phyloP scores from a whole-genome alignment of 1,140 invertebrate species.

The Macrobrachium nipponense region DNA sequence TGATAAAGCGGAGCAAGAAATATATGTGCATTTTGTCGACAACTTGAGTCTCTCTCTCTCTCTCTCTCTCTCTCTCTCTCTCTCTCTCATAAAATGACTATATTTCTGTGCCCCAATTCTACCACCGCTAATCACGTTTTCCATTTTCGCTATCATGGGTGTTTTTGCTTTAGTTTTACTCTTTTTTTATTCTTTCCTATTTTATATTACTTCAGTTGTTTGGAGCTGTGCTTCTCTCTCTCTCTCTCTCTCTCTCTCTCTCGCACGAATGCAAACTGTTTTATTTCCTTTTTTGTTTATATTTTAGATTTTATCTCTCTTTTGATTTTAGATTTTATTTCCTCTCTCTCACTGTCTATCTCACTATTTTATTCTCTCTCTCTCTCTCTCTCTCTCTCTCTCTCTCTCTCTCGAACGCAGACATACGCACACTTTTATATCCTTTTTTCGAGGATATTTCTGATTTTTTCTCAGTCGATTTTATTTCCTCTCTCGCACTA shows the following conservation, averaged over 20 bases:
- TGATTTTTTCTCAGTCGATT: neutral
- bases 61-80: too few species aligned
- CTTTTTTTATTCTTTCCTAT: too few species aligned
- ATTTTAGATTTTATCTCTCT: neutral
- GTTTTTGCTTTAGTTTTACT: too few species aligned
- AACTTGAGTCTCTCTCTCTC: too few species aligned
- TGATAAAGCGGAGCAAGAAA: too few species aligned
- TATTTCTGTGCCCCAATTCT: too few species aligned
- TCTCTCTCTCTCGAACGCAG: neutral
- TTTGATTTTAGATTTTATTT: neutral
- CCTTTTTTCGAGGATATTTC: neutral
- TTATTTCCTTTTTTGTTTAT: neutral
- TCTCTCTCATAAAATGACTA: too few species aligned
- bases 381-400: neutral
- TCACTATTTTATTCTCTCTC: neutral
- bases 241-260: constrained; percentile 26
- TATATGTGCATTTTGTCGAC: too few species aligned
- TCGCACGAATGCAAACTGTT: too few species aligned
- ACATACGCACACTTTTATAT: neutral
- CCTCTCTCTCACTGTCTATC: neutral
- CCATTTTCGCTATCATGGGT: too few species aligned
- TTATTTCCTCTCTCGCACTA: neutral
- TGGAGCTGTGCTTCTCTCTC: neutral
- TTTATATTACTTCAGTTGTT: too few species aligned
- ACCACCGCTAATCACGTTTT: too few species aligned